Base-by-base conservation (phyloP, 2,888 invertebrate genomes). In the Atherix ibis region DNA sequence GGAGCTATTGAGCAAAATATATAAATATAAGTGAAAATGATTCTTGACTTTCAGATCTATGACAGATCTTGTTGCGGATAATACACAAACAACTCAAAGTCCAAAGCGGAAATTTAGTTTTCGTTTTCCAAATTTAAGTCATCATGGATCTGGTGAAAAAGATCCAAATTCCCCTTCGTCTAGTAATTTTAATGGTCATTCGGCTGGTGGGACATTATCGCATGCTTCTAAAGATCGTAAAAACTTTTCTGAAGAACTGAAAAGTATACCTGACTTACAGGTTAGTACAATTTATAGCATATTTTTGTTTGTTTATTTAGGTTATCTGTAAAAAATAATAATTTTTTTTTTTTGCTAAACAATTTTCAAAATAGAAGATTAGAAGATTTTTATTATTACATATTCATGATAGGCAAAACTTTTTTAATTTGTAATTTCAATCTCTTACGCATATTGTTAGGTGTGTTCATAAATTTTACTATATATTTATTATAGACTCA, bases 231-330 rank as follows among this genome's bases (percentile, higher is more conserved):
- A 59, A 39, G 47, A 49, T 38, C 57, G 83, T 46, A 73, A 88
- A 43, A 89, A 88, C 50, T 92, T 89, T 54, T 82, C 87, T 27
- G 88, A 91, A 49, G 89, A 91, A 64, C 78, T 84, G 12, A 75
- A 83, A 46, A 70, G 68, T 51, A 80, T 88, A 43, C 81, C 82
- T 9, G 85, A 89, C 56, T 76, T 91, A 50, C 88, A 89, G 76
- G 89, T 88, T 67, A 53, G 56, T 48, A 16, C 27, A 22, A 27
- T 27, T 9, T 5, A 22, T 38, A 14, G 15, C 12, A 5, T 14
- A 28, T 28, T 28, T 28, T 12, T 14, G 15, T 27, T 27, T 27
- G n/a, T n/a, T n/a, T n/a, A n/a, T n/a, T n/a, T n/a, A n/a, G n/a
- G n/a, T n/a, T n/a, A n/a, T n/a, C n/a, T n/a, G n/a, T n/a, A 29